Base-by-base conservation (phyloP, 2,797 vertebrate genomes). In the Holocentrus rufus region DNA sequence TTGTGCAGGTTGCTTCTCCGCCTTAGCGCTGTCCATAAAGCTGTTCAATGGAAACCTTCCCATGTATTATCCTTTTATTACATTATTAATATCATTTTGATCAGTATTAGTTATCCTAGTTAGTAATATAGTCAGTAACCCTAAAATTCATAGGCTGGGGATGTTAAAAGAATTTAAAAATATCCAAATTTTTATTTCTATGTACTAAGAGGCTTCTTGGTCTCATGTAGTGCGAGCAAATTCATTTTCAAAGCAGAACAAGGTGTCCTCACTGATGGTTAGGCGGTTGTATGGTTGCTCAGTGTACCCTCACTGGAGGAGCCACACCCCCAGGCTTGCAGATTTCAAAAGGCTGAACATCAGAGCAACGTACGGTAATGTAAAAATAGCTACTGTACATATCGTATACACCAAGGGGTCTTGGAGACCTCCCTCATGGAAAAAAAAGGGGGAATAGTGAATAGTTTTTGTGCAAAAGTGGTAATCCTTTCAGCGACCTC, bases 171-270 rank as follows among this genome's bases (percentile, higher is more conserved):
- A 80, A 70, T 54, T 34, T 49, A 72, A 81, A 81, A 81, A 86
- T 80, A 14, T 58, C 77, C 52, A 86, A 69, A 84, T 89, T 79
- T 80, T 77, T 79, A 83, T 86, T 80, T 84, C 82, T 83, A 88
- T 85, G 87, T 87, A 72, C 76, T 82, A 70, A 65, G 68, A 67
- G 74, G 60, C 65, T 1, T 69, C 68, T 69, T 67, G 50, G 82
- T 75, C 62, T 61, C 55, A 87, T 90, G 89, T 85, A 73, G 62
- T 58, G 67, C 67, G 68, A 56, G 72, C 57, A 76, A 87, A 90
- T 87, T 74, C 79, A 85, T 90, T 90, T 86, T 80, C 85, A 82
- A 76, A 86, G 30, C 72, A 39, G 90, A 90, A 90, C 65, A 70
- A 87, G 88, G 90, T 91, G 73, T 78, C 84, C 81, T 67, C 11